A percentile compares a stretch with the other conserved stretches of the same genome.
Conservation (phyloP, 2,113 vertebrate genomes). For the Oenanthe oenanthe region DNA sequence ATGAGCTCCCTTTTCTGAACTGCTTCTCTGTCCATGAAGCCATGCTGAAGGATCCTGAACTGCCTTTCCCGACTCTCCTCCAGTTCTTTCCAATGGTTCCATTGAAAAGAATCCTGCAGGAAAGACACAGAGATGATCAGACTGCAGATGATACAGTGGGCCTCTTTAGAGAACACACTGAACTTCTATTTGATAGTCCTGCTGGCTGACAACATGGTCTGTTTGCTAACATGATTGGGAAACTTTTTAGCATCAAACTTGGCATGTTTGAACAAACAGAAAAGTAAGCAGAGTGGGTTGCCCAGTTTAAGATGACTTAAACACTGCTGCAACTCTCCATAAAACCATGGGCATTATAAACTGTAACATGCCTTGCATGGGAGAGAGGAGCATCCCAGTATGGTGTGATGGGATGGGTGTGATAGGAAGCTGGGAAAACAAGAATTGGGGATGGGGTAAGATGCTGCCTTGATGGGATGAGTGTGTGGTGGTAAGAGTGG, state of each 20-base stretch:
- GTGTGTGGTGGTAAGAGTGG: neutral
- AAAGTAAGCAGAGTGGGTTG: neutral
- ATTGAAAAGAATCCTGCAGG: conserved; percentile 51
- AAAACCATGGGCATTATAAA: neutral
- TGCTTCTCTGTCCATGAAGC: conserved; percentile 22
- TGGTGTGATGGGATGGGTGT: neutral
- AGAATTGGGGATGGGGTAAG: neutral
- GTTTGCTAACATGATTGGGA: neutral
- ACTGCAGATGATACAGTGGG: neutral
- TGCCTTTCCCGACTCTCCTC: conserved; percentile 71
- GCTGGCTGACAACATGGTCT: neutral
- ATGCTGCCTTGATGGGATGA: neutral
- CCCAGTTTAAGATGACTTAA: neutral
- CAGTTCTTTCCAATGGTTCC: conserved; percentile 75
- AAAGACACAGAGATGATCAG: neutral
- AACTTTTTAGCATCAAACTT: neutral
- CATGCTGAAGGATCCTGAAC: conserved; percentile 54
- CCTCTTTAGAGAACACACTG: neutral
- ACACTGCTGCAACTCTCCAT: neutral
- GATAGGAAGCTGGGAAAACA: neutral
- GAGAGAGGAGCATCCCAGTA: neutral
- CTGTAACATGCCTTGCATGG: neutral
- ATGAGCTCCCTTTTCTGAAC: conserved; percentile 6
- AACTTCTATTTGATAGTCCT: neutral
- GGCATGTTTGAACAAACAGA: neutral